Percentiles rank a stretch among this genome's conserved stretches.
phyloP scores from a whole-genome alignment of 1,140 invertebrate genomes.

The Drosophila insularis region DNA sequence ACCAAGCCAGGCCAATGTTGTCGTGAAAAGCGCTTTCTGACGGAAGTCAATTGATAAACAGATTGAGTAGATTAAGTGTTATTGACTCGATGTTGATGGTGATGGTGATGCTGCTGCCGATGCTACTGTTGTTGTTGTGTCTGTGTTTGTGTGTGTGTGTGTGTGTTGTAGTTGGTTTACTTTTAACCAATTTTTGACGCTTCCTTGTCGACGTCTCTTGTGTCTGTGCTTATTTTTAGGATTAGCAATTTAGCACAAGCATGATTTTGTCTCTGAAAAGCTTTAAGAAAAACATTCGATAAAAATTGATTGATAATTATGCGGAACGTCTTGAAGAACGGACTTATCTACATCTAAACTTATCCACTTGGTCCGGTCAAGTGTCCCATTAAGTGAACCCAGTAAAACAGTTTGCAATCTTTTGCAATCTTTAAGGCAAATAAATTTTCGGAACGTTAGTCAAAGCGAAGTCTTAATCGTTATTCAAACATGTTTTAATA shows the following conservation, averaged over 20 bases:
- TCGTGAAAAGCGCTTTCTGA: constrained; percentile 67
- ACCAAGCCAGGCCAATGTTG: constrained; percentile 43
- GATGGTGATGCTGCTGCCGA: constrained; percentile 11
- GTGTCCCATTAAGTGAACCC: not conserved
- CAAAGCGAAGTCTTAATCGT: too few relatives aligned
- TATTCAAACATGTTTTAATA: too few relatives aligned
- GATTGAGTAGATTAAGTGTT: constrained; percentile 75
- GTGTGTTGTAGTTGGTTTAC: constrained; percentile 10
- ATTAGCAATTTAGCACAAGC: constrained; percentile 56
- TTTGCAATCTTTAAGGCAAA: too few relatives aligned
- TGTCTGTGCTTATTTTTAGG: constrained; percentile 46
- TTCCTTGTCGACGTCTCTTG: not conserved
- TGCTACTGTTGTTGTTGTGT: constrained; percentile 15
- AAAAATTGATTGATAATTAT: constrained; percentile 10
- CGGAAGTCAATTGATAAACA: constrained; percentile 75
- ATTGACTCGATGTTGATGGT: constrained; percentile 58
- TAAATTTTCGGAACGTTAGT: too few relatives aligned
- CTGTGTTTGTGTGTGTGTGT: constrained; percentile 1
- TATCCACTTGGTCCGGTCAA: not conserved
- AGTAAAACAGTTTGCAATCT: too few relatives aligned
- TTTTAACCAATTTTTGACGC: constrained; percentile 7
- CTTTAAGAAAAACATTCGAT: constrained; percentile 1
- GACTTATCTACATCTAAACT: not conserved
- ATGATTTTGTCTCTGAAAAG: constrained; percentile 20
- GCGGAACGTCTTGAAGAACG: not conserved